Percentiles rank a stretch among this genome's conserved stretches.
Conservation (phyloP, 2,888 invertebrate genomes). For the Amorpha juglandis region DNA sequence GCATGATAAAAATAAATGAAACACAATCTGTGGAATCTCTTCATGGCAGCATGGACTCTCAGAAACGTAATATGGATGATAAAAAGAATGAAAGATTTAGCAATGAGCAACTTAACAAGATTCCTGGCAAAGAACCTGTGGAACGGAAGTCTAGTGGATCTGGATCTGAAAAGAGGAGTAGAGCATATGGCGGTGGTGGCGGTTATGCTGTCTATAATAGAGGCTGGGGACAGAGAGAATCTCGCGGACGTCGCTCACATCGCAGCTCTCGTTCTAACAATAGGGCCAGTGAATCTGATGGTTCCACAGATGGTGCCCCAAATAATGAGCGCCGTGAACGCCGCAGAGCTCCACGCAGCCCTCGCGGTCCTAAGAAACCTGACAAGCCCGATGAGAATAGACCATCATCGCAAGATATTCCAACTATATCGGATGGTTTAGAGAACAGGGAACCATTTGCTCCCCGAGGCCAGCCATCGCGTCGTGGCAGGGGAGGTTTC, state of each 20-base stretch:
- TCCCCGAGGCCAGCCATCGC: slow-evolving; percentile 94
- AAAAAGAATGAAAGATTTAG: slow-evolving; percentile 67
- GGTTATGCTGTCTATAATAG: slow-evolving; percentile 77
- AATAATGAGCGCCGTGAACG: slow-evolving; percentile 80
- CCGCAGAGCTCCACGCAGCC: slow-evolving; percentile 82
- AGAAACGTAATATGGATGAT: slow-evolving; percentile 63
- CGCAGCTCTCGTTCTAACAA: slow-evolving; percentile 77
- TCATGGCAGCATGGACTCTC: slow-evolving; percentile 51
- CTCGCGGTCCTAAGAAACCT: slow-evolving; percentile 85
- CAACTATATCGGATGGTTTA: slow-evolving; percentile 57
- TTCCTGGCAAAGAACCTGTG: slow-evolving; percentile 75
- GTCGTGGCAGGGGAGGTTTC: slow-evolving; percentile 90
- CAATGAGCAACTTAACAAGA: slow-evolving; percentile 73
- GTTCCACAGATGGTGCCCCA: slow-evolving; percentile 88
- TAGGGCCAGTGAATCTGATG: slow-evolving; percentile 88
- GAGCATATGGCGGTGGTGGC: slow-evolving; percentile 73
- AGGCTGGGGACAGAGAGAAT: slow-evolving; percentile 77
- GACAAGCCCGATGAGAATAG: slow-evolving; percentile 83
- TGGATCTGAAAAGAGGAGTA: slow-evolving; percentile 80
- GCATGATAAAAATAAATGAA: slow-evolving; percentile 56
- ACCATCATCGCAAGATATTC: slow-evolving; percentile 48
- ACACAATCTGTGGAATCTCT: slow-evolving; percentile 57
- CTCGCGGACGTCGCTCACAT: slow-evolving; percentile 79
- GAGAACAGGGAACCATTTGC: slow-evolving; percentile 89
- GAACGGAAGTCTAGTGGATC: slow-evolving; percentile 78